phyloP scores from a whole-genome alignment of 2,113 vertebrate genomes.

The Verasper variegatus region DNA sequence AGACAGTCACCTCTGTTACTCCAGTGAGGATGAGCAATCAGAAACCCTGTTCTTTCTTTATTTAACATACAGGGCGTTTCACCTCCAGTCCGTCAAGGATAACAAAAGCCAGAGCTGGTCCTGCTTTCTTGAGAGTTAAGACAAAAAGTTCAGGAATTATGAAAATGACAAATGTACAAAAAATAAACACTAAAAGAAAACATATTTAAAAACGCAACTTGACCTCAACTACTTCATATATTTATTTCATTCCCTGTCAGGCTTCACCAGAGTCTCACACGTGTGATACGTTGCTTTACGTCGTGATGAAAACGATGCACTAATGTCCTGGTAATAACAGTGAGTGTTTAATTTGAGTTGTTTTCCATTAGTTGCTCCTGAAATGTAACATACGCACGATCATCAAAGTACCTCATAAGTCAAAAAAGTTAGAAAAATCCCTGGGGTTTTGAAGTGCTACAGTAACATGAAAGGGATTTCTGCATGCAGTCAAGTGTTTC shows the following conservation, averaged over 20 bases:
- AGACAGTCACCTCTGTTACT: neutral
- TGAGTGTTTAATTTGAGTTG: too few relatives aligned
- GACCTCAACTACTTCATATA: neutral
- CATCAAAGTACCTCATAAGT: conserved; percentile 28
- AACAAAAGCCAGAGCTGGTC: neutral
- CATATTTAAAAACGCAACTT: neutral
- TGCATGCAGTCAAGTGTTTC: conserved; percentile 94
- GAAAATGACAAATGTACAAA: neutral
- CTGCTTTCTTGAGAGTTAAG: neutral
- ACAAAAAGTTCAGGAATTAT: neutral
- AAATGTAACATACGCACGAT: neutral
- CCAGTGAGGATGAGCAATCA: neutral
- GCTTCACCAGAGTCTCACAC: conserved; percentile 11
- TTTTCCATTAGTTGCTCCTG: neutral
- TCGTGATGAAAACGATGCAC: neutral
- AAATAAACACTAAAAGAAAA: neutral
- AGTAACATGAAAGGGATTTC: conserved; percentile 47
- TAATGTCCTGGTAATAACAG: neutral
- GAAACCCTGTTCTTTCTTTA: neutral
- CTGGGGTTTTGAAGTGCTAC: conserved; percentile 43
- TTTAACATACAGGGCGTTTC: conserved; percentile 4
- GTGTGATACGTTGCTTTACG: neutral
- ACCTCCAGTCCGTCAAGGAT: neutral
- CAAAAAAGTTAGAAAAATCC: conserved; percentile 44
- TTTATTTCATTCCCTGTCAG: neutral